Base-by-base conservation (phyloP, 2,113 vertebrate species). In the Ammodytes marinus region DNA sequence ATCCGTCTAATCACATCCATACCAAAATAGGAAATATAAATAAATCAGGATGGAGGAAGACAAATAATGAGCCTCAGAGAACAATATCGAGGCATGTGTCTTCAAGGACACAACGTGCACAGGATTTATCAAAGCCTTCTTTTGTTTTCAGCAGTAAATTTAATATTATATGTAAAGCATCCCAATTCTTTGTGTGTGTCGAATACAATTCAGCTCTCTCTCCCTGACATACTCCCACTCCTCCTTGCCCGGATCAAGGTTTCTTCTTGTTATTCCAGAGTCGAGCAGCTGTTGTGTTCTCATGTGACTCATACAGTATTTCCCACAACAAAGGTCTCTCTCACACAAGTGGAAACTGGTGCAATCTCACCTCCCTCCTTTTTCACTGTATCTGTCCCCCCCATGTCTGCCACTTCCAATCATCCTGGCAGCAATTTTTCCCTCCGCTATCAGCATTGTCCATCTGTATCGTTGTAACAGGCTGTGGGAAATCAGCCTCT, bases 241-340 rank as follows among this genome's bases (percentile, higher is more conserved):
- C 65, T 79, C 17, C 59, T 67, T 11, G 15, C 42, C 37, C 1
- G 54, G 77, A 82, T 91, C 59, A 80, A 80, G 77, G 80, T 78
- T 84, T 80, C 55, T 50, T 60, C 64, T 87, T 50, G 63, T 86
- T 75, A 70, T 69, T 69, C 59, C 59, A 50, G 65, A 84, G 83
- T 66, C 64, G 46, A 83, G 69, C 85, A 83, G 79, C 77, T 89
- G 79, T 68, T 77, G 27, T 74, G 61, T 70, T 85, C 78, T 79
- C 86, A 49, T 69, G 77, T 65, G 87, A 80, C 82, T 89, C 77
- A 49, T 58, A 65, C 82, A 53, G 69, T 84, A 64, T 79, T 79
- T 85, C 54, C 72, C 52, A 65, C 76, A 87, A 79, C 73, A 91
- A 77, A 77, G 42, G 47, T 6, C 59, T 69, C 59, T 69, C 42